Conservation (phyloP, 2,113 vertebrate species). For the Toxotes chatareus region DNA sequence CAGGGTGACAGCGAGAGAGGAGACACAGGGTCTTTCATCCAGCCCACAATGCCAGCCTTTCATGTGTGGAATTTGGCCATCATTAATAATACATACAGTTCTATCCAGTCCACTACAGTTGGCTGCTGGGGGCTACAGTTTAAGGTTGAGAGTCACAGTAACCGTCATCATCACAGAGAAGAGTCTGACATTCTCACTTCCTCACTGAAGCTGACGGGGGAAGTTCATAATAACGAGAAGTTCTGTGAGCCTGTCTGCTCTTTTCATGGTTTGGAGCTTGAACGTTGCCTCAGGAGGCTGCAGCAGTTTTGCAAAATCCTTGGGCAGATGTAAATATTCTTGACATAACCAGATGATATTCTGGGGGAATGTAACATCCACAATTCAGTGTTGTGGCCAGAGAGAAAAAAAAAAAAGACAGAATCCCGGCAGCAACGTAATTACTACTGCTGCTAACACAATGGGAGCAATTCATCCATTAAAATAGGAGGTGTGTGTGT, state of each 20-base stretch:
- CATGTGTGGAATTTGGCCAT: slow-evolving; percentile 79
- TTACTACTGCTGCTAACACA: slow-evolving; percentile 59
- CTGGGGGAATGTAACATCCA: slow-evolving; percentile 10
- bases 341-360: slow-evolving; percentile 42
- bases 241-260: slow-evolving; percentile 7
- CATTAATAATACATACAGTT: slow-evolving; percentile 83
- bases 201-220: slow-evolving; percentile 41
- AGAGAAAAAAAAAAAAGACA: neutral
- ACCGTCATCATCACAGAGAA: slow-evolving; percentile 42
- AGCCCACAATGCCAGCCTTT: slow-evolving; percentile 80
- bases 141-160: slow-evolving; percentile 52
- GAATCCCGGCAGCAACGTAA: slow-evolving; percentile 54
- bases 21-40: slow-evolving; percentile 78
- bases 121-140: slow-evolving; percentile 71
- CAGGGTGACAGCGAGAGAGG: slow-evolving; percentile 23
- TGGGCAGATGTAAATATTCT: slow-evolving; percentile 50
- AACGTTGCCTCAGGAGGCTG: slow-evolving; percentile 39
- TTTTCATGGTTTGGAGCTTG: slow-evolving; percentile 18
- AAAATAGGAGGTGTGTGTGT: slow-evolving; percentile 38
- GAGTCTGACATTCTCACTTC: slow-evolving; percentile 61
- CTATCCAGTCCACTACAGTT: slow-evolving; percentile 50
- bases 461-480: slow-evolving; percentile 64
- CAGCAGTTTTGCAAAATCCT: slow-evolving; percentile 19
- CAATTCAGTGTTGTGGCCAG: slow-evolving; percentile 20
- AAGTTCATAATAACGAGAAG: slow-evolving; percentile 31